These are phyloP conservation scores for Aporophyla nigra DNA, from an alignment of 2,888 invertebrate genomes.

Conservation along the genomic window DNA sequence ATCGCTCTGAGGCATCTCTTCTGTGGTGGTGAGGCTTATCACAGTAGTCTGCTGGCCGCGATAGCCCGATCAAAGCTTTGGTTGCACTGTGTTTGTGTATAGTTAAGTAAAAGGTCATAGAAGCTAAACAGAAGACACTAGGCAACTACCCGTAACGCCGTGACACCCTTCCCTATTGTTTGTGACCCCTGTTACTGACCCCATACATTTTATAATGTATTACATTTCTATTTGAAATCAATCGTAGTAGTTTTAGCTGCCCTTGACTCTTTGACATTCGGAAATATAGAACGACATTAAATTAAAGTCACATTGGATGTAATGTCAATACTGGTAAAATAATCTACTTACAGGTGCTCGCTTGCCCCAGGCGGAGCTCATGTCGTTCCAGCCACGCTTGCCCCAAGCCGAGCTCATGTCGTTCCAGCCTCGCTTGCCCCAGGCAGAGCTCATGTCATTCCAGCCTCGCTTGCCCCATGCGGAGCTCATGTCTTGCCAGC, in stretches of 20 bases:
- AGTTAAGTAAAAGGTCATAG: background rate
- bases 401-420: conserved; percentile 91
- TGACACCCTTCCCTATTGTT: background rate
- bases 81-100: background rate
- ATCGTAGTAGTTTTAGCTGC: background rate
- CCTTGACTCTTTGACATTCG: conserved; percentile 16
- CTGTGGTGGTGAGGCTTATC: too few relatives aligned
- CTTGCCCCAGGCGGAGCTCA: conserved; percentile 92
- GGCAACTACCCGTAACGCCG: background rate
- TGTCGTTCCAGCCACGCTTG: conserved; percentile 91
- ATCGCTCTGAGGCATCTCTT: too few relatives aligned
- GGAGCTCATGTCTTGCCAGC: conserved; percentile 91
- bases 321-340: background rate
- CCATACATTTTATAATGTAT: background rate
- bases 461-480: conserved; percentile 92
- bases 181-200: background rate
- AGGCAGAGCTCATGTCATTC: conserved; percentile 88
- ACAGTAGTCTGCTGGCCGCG: background rate
- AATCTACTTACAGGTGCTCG: conserved; percentile 85
- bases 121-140: background rate
- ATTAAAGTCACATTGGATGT: background rate
- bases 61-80: background rate
- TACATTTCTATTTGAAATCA: background rate
- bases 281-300: background rate
- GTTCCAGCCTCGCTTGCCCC: conserved; percentile 92